phyloP scores from a whole-genome alignment of 2,888 invertebrate genomes.

The Caenorhabditis angaria region DNA sequence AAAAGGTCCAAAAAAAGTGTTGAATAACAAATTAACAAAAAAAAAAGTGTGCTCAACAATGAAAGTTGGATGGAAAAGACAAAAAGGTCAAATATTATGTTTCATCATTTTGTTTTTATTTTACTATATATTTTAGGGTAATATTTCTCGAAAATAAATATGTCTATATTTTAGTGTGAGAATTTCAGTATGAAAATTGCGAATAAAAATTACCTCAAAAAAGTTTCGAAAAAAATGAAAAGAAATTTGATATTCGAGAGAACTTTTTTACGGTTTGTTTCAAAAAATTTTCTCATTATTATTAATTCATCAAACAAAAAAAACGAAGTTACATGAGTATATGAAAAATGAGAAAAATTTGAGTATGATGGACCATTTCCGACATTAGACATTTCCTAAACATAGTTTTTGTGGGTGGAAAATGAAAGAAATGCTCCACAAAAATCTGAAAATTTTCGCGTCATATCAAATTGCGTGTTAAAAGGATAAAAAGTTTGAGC shows the following conservation, averaged over 20 bases:
- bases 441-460: background rate
- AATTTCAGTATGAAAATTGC: constrained; percentile 22
- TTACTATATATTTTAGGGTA: no score
- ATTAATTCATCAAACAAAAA: background rate
- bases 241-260: constrained; percentile 46
- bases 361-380: constrained; percentile 29
- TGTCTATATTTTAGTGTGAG: no score
- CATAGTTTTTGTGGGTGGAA: background rate
- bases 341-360: constrained; percentile 5
- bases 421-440: background rate
- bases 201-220: constrained; percentile 28
- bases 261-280: background rate
- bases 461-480: background rate
- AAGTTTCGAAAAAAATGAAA: background rate
- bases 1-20: constrained; percentile 42
- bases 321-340: background rate
- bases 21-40: constrained; percentile 45
- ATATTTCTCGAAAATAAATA: no score
- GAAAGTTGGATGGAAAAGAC: constrained; percentile 16
- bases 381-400: constrained; percentile 13
- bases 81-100: constrained; percentile 8
- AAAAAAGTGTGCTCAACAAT: constrained; percentile 26
- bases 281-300: background rate
- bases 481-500: background rate
- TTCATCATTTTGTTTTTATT: constrained; percentile 22